These are phyloP conservation scores for Hirtodrosophila histrioides DNA, from an alignment of 2,888 invertebrate genomes.

Conservation along the genomic window DNA sequence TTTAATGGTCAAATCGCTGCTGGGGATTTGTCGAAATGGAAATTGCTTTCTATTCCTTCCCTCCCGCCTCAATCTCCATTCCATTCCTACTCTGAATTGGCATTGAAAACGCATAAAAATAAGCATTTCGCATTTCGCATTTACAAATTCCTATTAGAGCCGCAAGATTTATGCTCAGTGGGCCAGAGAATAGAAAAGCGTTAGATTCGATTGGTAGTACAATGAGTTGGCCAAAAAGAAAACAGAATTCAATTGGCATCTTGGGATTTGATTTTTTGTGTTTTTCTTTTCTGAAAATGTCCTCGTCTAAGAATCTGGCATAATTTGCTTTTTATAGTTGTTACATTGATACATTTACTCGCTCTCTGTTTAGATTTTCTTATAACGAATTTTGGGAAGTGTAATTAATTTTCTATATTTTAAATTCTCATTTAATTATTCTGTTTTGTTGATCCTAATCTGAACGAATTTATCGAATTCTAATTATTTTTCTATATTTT, in stretches of 20 bases:
- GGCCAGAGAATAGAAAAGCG: constrained; percentile 15
- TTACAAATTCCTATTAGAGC: constrained; percentile 69
- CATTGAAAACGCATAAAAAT: constrained; percentile 77
- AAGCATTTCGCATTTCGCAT: constrained; percentile 81
- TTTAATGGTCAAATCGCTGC: constrained; percentile 82
- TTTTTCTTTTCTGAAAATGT: constrained; percentile 10
- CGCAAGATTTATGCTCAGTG: constrained; percentile 55
- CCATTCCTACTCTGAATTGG: constrained; percentile 23
- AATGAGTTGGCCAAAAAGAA: constrained; percentile 47
- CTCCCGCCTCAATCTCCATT: constrained; percentile 26
- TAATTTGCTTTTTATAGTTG: constrained; percentile 12
- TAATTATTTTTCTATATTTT: too few species aligned
- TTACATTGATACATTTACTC: too few species aligned
- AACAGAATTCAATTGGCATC: constrained; percentile 55
- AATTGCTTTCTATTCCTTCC: constrained; percentile 65
- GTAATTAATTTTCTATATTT: too few species aligned
- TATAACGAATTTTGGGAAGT: too few species aligned
- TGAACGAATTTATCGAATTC: too few species aligned
- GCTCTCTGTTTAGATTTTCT: neutral
- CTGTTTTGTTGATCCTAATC: too few species aligned
- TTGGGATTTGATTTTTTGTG: constrained; percentile 58
- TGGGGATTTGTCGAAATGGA: constrained; percentile 73
- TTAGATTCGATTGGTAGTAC: constrained; percentile 28
- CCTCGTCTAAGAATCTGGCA: constrained; percentile 4
- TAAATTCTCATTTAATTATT: too few species aligned